A percentile compares a stretch with the other conserved stretches of the same genome.
These are phyloP conservation scores for Zygaena filipendulae DNA, from an alignment of 2,888 invertebrate genomes.

Conservation along the genomic window DNA sequence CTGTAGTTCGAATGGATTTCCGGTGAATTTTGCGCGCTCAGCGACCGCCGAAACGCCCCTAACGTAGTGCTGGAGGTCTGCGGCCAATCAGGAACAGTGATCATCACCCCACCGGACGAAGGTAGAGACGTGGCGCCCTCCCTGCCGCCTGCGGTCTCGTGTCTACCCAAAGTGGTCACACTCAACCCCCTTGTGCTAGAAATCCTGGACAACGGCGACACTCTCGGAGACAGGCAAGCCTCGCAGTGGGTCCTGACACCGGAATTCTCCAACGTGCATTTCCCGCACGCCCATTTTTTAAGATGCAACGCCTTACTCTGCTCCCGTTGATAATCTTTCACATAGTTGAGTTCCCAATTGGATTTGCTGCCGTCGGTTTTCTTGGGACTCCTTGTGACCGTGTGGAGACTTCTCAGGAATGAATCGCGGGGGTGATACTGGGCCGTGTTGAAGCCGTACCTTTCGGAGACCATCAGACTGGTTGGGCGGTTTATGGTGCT, in stretches of 20 bases:
- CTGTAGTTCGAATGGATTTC: slow-evolving; percentile 57
- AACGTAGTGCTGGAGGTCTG: slow-evolving; percentile 38
- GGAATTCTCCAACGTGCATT: slow-evolving; percentile 81
- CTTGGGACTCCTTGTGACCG: slow-evolving; percentile 56
- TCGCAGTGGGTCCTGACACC: slow-evolving; percentile 75
- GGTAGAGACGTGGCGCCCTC: slow-evolving; percentile 56
- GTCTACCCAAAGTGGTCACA: slow-evolving; percentile 55
- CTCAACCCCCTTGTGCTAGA: slow-evolving; percentile 52
- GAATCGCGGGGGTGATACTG: slow-evolving; percentile 47
- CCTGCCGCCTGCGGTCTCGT: slow-evolving; percentile 37
- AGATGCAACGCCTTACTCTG: slow-evolving; percentile 48
- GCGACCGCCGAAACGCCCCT: slow-evolving; percentile 43
- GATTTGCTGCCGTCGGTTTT: slow-evolving; percentile 54
- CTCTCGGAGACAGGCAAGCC: slow-evolving; percentile 78
- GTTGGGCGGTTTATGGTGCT: slow-evolving; percentile 65
- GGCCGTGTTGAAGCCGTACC: slow-evolving; percentile 36
- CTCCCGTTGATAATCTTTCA: slow-evolving; percentile 55
- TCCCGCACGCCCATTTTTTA: slow-evolving; percentile 75
- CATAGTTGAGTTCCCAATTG: slow-evolving; percentile 60
- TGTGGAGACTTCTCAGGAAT: slow-evolving; percentile 51
- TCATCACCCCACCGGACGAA: slow-evolving; percentile 68
- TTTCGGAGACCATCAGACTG: slow-evolving; percentile 68
- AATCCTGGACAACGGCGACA: slow-evolving; percentile 41
- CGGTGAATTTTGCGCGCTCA: slow-evolving; percentile 55
- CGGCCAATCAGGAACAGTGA: slow-evolving; percentile 74